A percentile compares a stretch with the other conserved stretches of the same genome.
Conservation (phyloP, 1,140 invertebrate species). For the Hyposmocoma kahamanoa region DNA sequence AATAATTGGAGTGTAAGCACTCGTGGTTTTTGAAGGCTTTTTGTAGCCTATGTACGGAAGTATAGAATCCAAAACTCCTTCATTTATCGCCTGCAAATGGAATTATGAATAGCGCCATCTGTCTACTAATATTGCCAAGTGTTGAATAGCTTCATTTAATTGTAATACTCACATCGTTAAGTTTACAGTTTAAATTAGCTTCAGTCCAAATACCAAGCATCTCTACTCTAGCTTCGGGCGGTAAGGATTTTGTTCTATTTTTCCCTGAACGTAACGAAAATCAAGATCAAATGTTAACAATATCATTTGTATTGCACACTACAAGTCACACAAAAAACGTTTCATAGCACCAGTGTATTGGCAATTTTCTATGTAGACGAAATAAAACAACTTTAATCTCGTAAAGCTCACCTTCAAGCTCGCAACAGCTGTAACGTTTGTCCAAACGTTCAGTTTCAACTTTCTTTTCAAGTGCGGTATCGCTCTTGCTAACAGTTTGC, state of each 20-base stretch:
- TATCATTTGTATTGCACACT: too few species aligned
- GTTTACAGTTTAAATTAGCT: conserved; percentile 63
- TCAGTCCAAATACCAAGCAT: conserved; percentile 67
- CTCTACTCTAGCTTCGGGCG: conserved; percentile 48
- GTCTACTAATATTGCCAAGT: not conserved
- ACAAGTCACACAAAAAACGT: too few species aligned
- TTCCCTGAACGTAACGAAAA: too few species aligned
- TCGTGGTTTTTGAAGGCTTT: conserved; percentile 63
- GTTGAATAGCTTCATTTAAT: conserved; percentile 1
- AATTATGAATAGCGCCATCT: conserved; percentile 21
- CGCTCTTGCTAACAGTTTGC: conserved; percentile 49
- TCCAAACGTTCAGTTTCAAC: conserved; percentile 26
- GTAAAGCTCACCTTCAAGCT: conserved; percentile 54
- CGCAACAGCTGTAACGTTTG: conserved; percentile 54
- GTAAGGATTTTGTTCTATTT: conserved; percentile 23
- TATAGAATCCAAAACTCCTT: conserved; percentile 86
- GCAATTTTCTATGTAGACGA: too few species aligned
- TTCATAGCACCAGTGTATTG: too few species aligned
- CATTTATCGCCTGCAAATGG: conserved; percentile 79
- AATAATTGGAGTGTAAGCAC: conserved; percentile 72
- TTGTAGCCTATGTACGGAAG: conserved; percentile 77
- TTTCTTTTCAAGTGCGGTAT: conserved; percentile 43
- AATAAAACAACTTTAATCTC: too few species aligned
- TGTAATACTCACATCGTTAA: conserved; percentile 49
- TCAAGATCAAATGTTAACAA: too few species aligned